Evolutionary conservation across 2,888 invertebrate species (phyloP), one percentile per base, ranked within the genome.

Genomic region (Phortica magna): DNA sequence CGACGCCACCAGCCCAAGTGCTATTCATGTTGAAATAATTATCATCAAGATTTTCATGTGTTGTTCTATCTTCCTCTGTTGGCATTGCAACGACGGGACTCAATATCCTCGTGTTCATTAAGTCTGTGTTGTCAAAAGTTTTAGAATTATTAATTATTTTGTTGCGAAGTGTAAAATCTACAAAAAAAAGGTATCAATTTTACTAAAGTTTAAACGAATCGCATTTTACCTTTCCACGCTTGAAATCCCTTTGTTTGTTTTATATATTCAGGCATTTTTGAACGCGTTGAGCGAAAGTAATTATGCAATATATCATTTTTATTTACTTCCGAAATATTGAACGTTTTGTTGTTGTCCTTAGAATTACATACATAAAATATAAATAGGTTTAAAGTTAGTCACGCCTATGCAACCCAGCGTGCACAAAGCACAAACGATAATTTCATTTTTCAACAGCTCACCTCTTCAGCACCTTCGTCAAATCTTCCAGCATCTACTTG

Each of bases 261-360:
- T 4, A 95, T 91, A 48, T 95, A 91, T 84, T 95, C 78, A 94
- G 75, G 82, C 9, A 22, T 94, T 94, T 83, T 95, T 91, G 89
- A 93, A 93, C 14, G 95, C 94, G 84, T 83, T 64, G 86, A 76
- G 4, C 95, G 95, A 91, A 96, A 96, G 90, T 96, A 96, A 83
- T 93, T 95, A 70, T 94, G 94, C 0, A 95, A 94, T 77, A 95
- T 93, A 81, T 95, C 94, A 78, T 94, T 94, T 77, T 93, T 93
- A 75, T 93, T 53, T 2, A 55, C 14, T 53, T 71, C 48, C 55
- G 19, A 2, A 48, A 14, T 31, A 4, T 31, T 31, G 31, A 2
- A 7, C 55, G 14, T 55, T 17, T 55, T n/a, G 14, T 17, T 55
- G 14, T 14, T n/a, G n/a, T n/a, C 55, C 14, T 55, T 9, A n/a